A percentile compares a stretch with the other conserved stretches of the same genome.
Conservation (phyloP, 2,113 vertebrate genomes). For the Toxotes jaculatrix region DNA sequence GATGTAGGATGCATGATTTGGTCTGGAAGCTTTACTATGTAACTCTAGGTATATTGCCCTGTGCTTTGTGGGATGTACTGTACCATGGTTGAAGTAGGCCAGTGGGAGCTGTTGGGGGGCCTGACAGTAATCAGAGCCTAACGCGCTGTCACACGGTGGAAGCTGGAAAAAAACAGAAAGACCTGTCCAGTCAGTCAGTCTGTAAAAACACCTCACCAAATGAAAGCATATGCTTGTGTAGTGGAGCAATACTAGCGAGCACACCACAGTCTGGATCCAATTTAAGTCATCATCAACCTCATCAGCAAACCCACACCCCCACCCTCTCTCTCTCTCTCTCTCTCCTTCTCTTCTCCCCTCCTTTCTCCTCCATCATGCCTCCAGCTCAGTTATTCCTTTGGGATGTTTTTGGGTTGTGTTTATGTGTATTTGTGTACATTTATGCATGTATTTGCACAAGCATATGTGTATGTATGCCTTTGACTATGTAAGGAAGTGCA, state of each 20-base stretch:
- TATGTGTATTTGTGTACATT: neutral
- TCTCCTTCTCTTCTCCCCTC: neutral
- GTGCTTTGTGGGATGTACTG: conserved; percentile 34
- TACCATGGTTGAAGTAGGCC: conserved; percentile 36
- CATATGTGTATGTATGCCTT: neutral
- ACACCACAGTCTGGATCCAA: conserved; percentile 82
- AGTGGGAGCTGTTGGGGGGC: conserved; percentile 46
- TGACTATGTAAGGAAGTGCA: conserved; percentile 4
- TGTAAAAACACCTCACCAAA: conserved; percentile 76
- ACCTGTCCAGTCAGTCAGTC: conserved; percentile 71
- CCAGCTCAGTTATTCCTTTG: conserved; percentile 24
- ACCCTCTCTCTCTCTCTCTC: neutral
- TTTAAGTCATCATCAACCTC: conserved; percentile 80
- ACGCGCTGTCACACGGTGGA: conserved; percentile 66
- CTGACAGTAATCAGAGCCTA: conserved; percentile 76
- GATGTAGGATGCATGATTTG: conserved; percentile 43
- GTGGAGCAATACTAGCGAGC: conserved; percentile 47
- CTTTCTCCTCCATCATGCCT: conserved; percentile 24
- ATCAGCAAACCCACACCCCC: conserved; percentile 42
- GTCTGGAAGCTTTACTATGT: neutral
- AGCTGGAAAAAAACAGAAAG: conserved; percentile 21
- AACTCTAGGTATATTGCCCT: conserved; percentile 4
- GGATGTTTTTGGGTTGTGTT: conserved; percentile 30
- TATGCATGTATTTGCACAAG: neutral
- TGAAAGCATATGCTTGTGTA: conserved; percentile 74